Percentiles rank a stretch among this genome's conserved stretches.
Evolutionary conservation across 2,888 invertebrate genomes (phyloP).

Genomic region (Adelognathus sp.): DNA sequence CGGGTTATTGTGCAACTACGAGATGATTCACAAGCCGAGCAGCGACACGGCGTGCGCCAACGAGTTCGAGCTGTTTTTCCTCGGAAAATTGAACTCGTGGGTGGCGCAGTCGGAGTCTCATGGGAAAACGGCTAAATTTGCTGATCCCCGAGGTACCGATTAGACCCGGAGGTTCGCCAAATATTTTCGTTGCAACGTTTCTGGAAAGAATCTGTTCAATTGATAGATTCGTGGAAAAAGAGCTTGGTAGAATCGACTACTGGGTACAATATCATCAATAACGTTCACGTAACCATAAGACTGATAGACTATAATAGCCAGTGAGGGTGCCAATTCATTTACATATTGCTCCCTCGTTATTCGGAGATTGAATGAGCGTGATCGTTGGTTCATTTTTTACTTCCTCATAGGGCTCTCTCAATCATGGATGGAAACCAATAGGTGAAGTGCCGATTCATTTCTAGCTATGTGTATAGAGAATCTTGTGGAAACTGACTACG

Average conservation of each 20-base stretch:
- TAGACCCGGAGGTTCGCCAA: conserved; percentile 44
- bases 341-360: too few species aligned
- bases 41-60: conserved; percentile 55
- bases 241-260: background rate
- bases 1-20: conserved; percentile 76
- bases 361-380: too few species aligned
- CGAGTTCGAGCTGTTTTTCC: conserved; percentile 66
- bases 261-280: background rate
- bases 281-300: background rate
- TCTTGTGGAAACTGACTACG: too few species aligned
- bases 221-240: conserved; percentile 6
- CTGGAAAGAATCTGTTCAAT: background rate
- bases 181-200: conserved; percentile 38
- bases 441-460: too few species aligned
- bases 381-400: too few species aligned
- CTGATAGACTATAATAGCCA: background rate
- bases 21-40: conserved; percentile 65
- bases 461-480: too few species aligned
- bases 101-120: conserved; percentile 65
- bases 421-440: too few species aligned
- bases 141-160: conserved; percentile 13
- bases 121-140: conserved; percentile 32
- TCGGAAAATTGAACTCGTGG: conserved; percentile 73
- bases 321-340: too few species aligned
- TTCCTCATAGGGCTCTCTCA: too few species aligned